Evolutionary conservation across 2,113 vertebrate genomes (phyloP).

Genomic region (Anas platyrhynchos): DNA sequence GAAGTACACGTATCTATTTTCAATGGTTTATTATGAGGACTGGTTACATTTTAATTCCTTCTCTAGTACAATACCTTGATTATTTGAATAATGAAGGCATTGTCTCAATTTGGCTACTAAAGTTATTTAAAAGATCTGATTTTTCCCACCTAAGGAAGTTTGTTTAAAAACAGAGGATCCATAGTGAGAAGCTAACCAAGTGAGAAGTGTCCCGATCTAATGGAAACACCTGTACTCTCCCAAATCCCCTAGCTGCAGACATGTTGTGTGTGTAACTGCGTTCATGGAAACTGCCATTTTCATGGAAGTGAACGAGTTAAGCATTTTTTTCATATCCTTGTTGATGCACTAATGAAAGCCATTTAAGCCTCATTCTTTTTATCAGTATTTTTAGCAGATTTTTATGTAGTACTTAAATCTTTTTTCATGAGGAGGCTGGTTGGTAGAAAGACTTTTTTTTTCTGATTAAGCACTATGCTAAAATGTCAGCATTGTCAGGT

Average conservation of each 20-base stretch:
- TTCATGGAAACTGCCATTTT: background rate
- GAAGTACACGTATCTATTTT: constrained; percentile 54
- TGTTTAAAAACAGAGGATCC: background rate
- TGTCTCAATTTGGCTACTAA: constrained; percentile 15
- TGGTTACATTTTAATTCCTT: constrained; percentile 51
- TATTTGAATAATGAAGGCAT: background rate
- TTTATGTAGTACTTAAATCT: constrained; percentile 13
- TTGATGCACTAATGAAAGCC: constrained; percentile 60
- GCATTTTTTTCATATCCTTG: constrained; percentile 42
- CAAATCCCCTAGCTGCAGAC: background rate
- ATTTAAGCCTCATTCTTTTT: constrained; percentile 64
- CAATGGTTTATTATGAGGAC: constrained; percentile 56
- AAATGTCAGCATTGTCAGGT: constrained; percentile 12
- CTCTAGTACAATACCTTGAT: constrained; percentile 33
- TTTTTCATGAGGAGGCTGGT: constrained; percentile 14
- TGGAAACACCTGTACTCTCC: constrained; percentile 13
- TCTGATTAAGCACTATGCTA: constrained; percentile 5
- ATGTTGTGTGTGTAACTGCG: background rate
- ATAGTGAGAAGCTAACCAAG: background rate
- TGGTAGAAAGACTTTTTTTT: background rate
- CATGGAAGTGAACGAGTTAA: background rate
- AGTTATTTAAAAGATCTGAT: background rate
- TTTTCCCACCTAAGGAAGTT: background rate
- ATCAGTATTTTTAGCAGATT: constrained; percentile 53
- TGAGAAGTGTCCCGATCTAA: background rate